phyloP scores from a whole-genome alignment of 2,797 vertebrate genomes.

The Ctenopoma multispine region DNA sequence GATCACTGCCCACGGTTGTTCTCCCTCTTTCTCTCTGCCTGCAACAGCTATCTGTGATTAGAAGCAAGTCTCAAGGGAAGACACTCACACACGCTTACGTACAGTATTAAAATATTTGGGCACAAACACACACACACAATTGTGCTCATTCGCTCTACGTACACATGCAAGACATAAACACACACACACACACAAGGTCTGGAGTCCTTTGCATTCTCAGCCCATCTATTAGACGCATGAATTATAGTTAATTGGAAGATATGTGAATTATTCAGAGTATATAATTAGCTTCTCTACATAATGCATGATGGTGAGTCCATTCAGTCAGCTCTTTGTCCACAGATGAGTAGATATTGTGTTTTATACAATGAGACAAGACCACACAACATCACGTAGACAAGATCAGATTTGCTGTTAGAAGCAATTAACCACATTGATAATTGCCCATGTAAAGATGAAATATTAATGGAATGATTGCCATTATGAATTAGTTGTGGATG shows the following conservation, averaged over 20 bases:
- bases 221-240: slow-evolving; percentile 34
- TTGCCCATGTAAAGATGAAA: slow-evolving; percentile 49
- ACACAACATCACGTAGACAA: slow-evolving; percentile 34
- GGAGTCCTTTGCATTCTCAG: slow-evolving; percentile 20
- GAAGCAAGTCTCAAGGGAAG: slow-evolving; percentile 62
- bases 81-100: slow-evolving; percentile 43
- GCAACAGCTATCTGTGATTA: slow-evolving; percentile 81
- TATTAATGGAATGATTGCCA: slow-evolving; percentile 40
- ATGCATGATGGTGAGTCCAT: slow-evolving; percentile 63
- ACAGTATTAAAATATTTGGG: slow-evolving; percentile 22
- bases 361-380: slow-evolving; percentile 46
- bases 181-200: not conserved
- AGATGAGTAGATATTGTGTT: slow-evolving; percentile 54
- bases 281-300: slow-evolving; percentile 72
- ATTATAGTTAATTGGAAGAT: slow-evolving; percentile 66
- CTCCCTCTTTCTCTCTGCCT: slow-evolving; percentile 46
- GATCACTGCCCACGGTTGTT: slow-evolving; percentile 68
- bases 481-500: slow-evolving; percentile 22
- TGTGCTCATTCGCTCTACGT: slow-evolving; percentile 7
- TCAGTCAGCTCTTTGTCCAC: slow-evolving; percentile 46
- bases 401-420: slow-evolving; percentile 31
- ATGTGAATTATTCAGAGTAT: slow-evolving; percentile 72
- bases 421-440: slow-evolving; percentile 60
- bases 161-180: slow-evolving; percentile 21
- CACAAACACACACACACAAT: slow-evolving; percentile 17